Evolutionary conservation across 30 jellyfish, hydroid and myxozoan genomes (phyloP).

Genomic region (Sanderia malayensis): DNA sequence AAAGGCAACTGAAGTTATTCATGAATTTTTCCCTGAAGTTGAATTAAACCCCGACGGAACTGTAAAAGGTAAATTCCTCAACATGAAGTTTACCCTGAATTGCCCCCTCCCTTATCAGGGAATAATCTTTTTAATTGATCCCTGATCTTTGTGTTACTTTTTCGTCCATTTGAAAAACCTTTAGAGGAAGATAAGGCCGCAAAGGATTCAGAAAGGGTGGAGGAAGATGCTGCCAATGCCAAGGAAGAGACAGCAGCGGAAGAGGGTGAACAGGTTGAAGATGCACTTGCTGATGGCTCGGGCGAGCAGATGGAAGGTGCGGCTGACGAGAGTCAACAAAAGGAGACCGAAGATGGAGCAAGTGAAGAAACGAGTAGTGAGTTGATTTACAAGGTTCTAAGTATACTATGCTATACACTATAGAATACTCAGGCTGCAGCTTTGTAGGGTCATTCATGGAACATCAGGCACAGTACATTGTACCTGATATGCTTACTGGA

Average conservation of each 20-base stretch:
- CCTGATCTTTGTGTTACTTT: no score
- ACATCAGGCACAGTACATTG: no score
- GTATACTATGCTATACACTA: no score
- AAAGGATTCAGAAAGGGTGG: not conserved
- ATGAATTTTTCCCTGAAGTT: conserved; percentile 76
- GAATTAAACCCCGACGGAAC: conserved; percentile 63
- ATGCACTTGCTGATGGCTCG: not conserved
- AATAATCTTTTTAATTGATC: no score
- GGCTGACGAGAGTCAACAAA: conserved; percentile 4
- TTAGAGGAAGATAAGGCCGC: conserved; percentile 11
- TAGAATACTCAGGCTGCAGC: no score
- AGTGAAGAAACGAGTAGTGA: no score
- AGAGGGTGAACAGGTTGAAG: conserved; percentile 7
- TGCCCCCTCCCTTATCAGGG: no score
- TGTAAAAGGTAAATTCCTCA: conserved; percentile 55
- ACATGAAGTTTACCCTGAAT: no score
- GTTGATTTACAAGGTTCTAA: no score
- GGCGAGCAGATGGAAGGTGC: conserved; percentile 26
- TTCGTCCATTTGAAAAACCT: not conserved
- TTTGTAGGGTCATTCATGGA: no score
- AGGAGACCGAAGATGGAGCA: not conserved
- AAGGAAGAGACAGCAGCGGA: conserved; percentile 18
- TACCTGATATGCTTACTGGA: no score
- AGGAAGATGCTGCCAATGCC: not conserved
- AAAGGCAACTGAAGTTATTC: conserved; percentile 60